Percentiles rank a stretch among this genome's conserved stretches.
phyloP scores from a whole-genome alignment of 2,113 vertebrate species.

The Mesembrinibis cayennensis region DNA sequence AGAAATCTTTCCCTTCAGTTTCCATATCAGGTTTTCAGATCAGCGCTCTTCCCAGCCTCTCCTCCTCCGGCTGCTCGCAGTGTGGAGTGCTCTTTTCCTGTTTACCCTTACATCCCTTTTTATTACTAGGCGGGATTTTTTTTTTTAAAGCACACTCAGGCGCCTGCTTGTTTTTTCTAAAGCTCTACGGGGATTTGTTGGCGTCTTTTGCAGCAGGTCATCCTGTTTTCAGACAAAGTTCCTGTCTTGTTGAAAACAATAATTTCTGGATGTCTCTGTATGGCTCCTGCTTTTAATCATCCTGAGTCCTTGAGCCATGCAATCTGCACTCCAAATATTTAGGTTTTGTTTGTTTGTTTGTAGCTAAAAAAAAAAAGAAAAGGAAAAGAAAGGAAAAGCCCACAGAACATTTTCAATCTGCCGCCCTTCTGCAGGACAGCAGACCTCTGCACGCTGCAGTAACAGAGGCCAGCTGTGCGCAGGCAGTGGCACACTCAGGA shows the following conservation, averaged over 20 bases:
- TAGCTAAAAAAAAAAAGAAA: background rate
- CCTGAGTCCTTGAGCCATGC: background rate
- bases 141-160: conserved; percentile 47
- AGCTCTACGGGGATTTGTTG: conserved; percentile 65
- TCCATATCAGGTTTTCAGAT: conserved; percentile 35
- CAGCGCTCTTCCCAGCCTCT: conserved; percentile 9
- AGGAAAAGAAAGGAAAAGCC: background rate
- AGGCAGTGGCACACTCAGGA: background rate
- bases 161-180: conserved; percentile 68
- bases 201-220: conserved; percentile 55
- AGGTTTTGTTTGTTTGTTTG: conserved; percentile 18
- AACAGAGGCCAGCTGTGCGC: background rate
- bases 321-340: background rate
- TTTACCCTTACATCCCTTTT: conserved; percentile 61
- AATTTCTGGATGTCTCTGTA: conserved; percentile 48
- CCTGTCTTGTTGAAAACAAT: conserved; percentile 66
- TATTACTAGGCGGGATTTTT: conserved; percentile 39
- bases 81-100: conserved; percentile 71
- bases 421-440: background rate
- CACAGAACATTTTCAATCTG: background rate
- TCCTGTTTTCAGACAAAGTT: conserved; percentile 79
- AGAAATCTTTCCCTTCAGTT: conserved; percentile 3
- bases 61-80: conserved; percentile 20
- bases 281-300: conserved; percentile 47
- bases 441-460: background rate